Percentiles rank a stretch among this genome's conserved stretches.
Conservation (phyloP, 1,140 invertebrate species). For the Halictus rubicundus region DNA sequence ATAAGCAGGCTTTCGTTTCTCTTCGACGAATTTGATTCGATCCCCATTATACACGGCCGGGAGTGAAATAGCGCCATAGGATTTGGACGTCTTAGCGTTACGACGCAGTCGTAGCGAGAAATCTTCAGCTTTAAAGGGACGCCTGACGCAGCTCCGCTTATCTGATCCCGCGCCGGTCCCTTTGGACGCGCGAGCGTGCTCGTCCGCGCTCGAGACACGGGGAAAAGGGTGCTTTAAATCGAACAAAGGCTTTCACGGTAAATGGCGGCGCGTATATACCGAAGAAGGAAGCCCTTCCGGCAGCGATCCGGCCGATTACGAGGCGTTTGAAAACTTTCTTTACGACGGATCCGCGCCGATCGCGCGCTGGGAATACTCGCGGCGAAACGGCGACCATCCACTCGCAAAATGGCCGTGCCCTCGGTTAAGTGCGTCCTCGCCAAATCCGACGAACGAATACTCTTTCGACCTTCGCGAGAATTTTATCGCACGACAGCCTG, state of each 20-base stretch:
- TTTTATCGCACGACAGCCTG: too few relatives aligned
- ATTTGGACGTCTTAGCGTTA: constrained; percentile 12
- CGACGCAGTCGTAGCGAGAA: background rate
- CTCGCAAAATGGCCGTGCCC: constrained; percentile 29
- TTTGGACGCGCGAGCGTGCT: background rate
- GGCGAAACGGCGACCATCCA: constrained; percentile 29
- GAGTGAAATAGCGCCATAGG: background rate
- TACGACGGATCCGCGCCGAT: constrained; percentile 44
- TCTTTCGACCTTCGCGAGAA: too few relatives aligned
- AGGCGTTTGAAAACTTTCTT: constrained; percentile 56
- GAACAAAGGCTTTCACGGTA: constrained; percentile 56
- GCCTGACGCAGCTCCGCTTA: constrained; percentile 24
- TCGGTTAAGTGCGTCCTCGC: constrained; percentile 11
- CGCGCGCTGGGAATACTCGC: constrained; percentile 12
- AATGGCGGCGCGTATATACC: constrained; percentile 36
- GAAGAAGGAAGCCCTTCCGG: constrained; percentile 19
- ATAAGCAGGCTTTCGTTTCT: too few relatives aligned
- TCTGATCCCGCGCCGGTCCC: constrained; percentile 29
- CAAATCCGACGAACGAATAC: constrained; percentile 11
- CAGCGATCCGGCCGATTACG: constrained; percentile 48
- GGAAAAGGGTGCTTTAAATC: constrained; percentile 52
- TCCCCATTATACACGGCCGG: background rate
- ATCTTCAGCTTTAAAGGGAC: constrained; percentile 8
- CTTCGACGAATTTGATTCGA: background rate
- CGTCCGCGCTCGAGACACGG: constrained; percentile 23